phyloP scores from a whole-genome alignment of 2,888 invertebrate genomes.

The Deroplatys truncata region DNA sequence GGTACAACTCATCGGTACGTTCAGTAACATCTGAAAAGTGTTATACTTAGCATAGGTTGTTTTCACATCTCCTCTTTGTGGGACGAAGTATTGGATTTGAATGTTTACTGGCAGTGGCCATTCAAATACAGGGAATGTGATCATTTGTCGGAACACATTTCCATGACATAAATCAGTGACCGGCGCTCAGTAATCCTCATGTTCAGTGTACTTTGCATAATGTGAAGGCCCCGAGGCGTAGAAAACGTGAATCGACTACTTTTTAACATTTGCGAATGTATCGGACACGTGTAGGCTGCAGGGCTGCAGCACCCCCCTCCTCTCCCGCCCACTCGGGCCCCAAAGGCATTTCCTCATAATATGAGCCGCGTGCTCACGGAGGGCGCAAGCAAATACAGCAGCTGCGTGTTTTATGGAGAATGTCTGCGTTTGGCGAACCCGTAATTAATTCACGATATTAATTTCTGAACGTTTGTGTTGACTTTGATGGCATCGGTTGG shows the following conservation, averaged over 20 bases:
- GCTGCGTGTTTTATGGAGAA: background rate
- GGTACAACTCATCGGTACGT: too few species aligned
- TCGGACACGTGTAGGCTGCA: background rate
- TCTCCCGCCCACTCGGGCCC: background rate
- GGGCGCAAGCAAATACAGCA: background rate
- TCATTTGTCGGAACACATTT: background rate
- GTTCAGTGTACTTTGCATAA: background rate
- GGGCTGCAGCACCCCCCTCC: background rate
- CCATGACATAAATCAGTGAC: background rate
- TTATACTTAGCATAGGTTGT: too few species aligned
- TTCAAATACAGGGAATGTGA: background rate
- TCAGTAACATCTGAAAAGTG: too few species aligned
- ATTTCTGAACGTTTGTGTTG: background rate
- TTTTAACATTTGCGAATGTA: background rate
- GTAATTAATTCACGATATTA: background rate
- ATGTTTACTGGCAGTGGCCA: background rate
- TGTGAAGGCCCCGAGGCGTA: background rate
- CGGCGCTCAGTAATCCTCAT: background rate
- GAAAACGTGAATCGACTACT: background rate
- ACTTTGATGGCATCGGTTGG: background rate
- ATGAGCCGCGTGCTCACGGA: background rate
- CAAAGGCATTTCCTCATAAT: background rate
- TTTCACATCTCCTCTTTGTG: background rate
- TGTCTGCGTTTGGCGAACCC: background rate
- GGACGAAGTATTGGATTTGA: background rate